These are phyloP conservation scores for Cistogaster globosa DNA, from an alignment of 2,888 invertebrate species.

Conservation along the genomic window DNA sequence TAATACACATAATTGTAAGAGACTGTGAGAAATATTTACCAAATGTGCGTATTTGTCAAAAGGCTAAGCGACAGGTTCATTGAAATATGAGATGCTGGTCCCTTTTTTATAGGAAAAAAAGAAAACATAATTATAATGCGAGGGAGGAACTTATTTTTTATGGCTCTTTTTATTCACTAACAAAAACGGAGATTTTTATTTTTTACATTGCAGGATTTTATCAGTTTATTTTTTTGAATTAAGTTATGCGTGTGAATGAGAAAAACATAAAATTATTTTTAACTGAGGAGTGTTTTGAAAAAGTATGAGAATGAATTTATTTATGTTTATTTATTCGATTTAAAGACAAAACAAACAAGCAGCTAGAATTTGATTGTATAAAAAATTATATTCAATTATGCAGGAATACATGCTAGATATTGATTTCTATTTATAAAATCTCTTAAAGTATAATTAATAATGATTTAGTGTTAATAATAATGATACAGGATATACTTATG, in stretches of 20 bases:
- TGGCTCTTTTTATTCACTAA: background rate
- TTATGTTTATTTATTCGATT: background rate
- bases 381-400: too few relatives aligned
- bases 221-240: conserved; percentile 23
- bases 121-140: conserved; percentile 9
- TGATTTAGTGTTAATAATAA: too few relatives aligned
- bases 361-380: too few relatives aligned
- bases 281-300: conserved; percentile 18
- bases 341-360: too few relatives aligned
- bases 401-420: too few relatives aligned
- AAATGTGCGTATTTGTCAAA: background rate
- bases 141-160: conserved; percentile 18
- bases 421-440: too few relatives aligned
- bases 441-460: too few relatives aligned
- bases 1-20: background rate
- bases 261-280: conserved; percentile 10
- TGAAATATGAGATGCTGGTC: conserved; percentile 61
- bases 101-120: conserved; percentile 12
- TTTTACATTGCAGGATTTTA: conserved; percentile 12
- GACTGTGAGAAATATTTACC: conserved; percentile 35
- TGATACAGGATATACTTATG: too few relatives aligned
- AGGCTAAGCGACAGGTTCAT: conserved; percentile 62
- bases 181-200: conserved; percentile 19
- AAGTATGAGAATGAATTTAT: conserved; percentile 45
- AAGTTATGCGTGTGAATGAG: conserved; percentile 50